phyloP scores from a whole-genome alignment of 2,797 vertebrate species.

The Megaceryle alcyon region DNA sequence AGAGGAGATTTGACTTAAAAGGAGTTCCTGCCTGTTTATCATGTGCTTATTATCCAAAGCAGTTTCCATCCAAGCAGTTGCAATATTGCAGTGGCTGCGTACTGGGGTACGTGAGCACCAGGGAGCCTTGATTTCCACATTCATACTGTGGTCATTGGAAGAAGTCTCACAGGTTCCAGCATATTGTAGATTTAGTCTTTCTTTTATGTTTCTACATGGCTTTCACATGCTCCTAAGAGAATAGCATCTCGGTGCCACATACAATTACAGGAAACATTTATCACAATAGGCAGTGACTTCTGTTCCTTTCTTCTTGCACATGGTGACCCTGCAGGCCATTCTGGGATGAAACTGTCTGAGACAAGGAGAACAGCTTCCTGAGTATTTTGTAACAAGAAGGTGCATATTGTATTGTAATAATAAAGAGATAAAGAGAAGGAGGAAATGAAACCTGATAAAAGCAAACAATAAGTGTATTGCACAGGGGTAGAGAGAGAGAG shows the following conservation, averaged over 20 bases:
- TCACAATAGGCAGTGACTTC: not conserved
- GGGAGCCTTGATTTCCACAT: not conserved
- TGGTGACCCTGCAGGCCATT: not conserved
- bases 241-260: not conserved
- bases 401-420: not conserved
- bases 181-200: not conserved
- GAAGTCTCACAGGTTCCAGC: not conserved
- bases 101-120: not conserved
- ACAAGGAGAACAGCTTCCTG: not conserved
- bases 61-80: not conserved
- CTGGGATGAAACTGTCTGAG: not conserved
- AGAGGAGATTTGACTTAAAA: slow-evolving; percentile 16
- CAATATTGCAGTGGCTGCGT: not conserved
- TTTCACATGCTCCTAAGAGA: not conserved
- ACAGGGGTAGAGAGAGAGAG: too few relatives aligned
- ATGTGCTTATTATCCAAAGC: not conserved
- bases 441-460: not conserved
- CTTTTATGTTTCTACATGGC: not conserved
- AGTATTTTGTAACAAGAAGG: not conserved
- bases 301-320: not conserved
- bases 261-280: not conserved
- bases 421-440: not conserved
- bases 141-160: not conserved
- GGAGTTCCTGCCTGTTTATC: not conserved
- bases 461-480: not conserved